Evolutionary conservation across 2,888 invertebrate species (phyloP).

Genomic region (Sarcophaga rosellei): DNA sequence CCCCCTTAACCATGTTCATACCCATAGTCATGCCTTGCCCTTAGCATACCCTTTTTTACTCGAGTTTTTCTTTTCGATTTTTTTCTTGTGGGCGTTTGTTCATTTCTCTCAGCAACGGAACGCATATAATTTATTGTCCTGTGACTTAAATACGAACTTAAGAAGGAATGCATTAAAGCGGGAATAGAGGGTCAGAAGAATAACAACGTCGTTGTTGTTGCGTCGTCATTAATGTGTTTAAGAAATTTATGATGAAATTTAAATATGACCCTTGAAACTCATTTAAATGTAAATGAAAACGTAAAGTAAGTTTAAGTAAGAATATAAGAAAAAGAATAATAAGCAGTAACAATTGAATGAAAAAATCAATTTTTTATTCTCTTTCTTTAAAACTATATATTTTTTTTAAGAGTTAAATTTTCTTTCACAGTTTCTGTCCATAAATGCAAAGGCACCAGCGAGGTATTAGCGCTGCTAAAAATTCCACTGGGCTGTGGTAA

Average conservation of each 20-base stretch:
- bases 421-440: no score
- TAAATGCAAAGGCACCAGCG: no score
- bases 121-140: constrained; percentile 12
- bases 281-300: constrained; percentile 29
- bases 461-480: no score
- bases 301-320: constrained; percentile 5
- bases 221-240: constrained; percentile 14
- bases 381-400: no score
- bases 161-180: background rate
- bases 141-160: background rate
- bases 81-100: background rate
- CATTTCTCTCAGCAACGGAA: background rate
- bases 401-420: no score
- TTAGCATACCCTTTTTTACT: constrained; percentile 3
- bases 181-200: background rate
- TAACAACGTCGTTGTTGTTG: background rate
- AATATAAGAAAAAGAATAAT: no score
- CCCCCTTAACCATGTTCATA: background rate
- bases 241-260: constrained; percentile 23
- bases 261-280: constrained; percentile 21
- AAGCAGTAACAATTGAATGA: background rate
- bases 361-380: background rate
- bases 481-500: no score
- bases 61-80: background rate
- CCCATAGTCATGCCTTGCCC: background rate